A percentile compares a stretch with the other conserved stretches of the same genome.
Conservation (phyloP, 1,140 invertebrate genomes). For the Helicoverpa armigera region DNA sequence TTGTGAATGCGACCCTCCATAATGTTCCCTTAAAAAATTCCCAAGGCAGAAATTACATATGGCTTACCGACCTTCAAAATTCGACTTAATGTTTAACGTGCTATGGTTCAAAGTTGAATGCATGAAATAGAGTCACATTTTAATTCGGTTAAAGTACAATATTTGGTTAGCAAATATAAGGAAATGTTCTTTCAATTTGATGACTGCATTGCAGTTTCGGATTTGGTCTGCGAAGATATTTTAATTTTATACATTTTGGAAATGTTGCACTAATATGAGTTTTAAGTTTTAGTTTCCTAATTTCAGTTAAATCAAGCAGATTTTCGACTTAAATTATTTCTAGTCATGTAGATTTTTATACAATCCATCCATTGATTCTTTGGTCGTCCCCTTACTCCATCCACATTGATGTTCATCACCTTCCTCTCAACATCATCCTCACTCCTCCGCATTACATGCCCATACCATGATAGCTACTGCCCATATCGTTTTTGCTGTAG, state of each 20-base stretch:
- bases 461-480: too few relatives aligned
- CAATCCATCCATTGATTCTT: too few relatives aligned
- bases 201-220: constrained; percentile 36
- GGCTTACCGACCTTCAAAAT: background rate
- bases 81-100: background rate
- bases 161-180: constrained; percentile 30
- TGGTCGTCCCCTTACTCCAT: too few relatives aligned
- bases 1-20: background rate
- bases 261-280: background rate
- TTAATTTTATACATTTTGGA: background rate
- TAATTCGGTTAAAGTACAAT: constrained; percentile 26
- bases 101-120: background rate
- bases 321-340: too few relatives aligned
- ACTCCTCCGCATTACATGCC: too few relatives aligned
- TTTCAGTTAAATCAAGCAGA: too few relatives aligned
- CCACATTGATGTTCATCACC: too few relatives aligned
- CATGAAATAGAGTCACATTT: background rate
- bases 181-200: constrained; percentile 29
- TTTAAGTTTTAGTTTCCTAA: background rate
- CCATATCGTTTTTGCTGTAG: too few relatives aligned
- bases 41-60: constrained; percentile 14
- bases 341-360: too few relatives aligned
- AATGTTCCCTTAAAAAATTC: constrained; percentile 13
- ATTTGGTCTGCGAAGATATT: background rate
- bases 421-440: too few relatives aligned